These are phyloP conservation scores for Tauraco erythrolophus DNA, from an alignment of 2,113 vertebrate species.

Conservation along the genomic window DNA sequence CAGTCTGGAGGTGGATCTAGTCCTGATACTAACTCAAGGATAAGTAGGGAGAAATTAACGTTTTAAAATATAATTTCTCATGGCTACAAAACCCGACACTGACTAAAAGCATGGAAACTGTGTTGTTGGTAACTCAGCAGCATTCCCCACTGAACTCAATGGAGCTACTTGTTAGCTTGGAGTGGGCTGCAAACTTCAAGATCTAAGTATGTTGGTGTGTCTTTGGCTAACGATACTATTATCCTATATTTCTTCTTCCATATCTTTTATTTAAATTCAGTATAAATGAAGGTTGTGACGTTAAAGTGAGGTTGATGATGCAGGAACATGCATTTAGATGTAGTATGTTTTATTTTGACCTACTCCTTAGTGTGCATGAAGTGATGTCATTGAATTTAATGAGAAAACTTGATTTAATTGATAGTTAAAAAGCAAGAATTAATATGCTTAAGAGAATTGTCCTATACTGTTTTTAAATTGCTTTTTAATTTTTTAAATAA, in stretches of 20 bases:
- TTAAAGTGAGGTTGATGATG: neutral
- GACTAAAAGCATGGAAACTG: neutral
- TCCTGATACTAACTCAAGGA: neutral
- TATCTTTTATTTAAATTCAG: neutral
- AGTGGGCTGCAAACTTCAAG: neutral
- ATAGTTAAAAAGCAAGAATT: neutral
- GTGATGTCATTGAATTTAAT: neutral
- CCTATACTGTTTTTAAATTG: neutral
- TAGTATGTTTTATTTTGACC: neutral
- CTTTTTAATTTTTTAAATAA: neutral
- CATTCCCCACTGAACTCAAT: neutral
- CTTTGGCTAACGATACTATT: neutral
- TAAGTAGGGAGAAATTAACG: neutral
- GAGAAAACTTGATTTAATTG: neutral
- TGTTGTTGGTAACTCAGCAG: neutral
- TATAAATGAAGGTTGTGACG: neutral
- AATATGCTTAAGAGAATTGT: neutral
- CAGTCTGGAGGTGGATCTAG: neutral
- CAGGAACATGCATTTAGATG: accelerated
- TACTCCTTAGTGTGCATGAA: neutral
- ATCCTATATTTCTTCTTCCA: neutral
- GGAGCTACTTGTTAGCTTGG: neutral
- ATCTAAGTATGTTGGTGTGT: neutral
- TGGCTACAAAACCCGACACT: neutral
- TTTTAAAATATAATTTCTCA: neutral